Evolutionary conservation across 2,888 invertebrate genomes (phyloP), one percentile per base, ranked within the genome.

Genomic region (Drosophila hawaiiensis): DNA sequence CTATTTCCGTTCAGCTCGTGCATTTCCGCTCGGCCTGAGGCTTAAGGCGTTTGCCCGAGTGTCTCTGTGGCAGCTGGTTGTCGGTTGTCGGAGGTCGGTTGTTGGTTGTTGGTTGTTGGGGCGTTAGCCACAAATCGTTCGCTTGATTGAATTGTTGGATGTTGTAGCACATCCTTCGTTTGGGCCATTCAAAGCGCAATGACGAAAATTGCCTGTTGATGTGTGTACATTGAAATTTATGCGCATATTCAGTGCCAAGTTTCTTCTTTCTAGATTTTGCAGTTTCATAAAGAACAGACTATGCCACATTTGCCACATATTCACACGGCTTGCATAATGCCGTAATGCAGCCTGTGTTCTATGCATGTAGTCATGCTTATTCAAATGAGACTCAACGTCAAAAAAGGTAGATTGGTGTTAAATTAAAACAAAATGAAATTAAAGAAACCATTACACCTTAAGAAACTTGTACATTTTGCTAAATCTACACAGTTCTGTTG

Each of bases 121-220:
- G 78, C 68, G 72, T 80, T 78, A 72, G 73, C 82, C 89, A 71
- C 85, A 88, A 89, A 89, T 82, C 74, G 86, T 63, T 75, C 41
- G 76, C 72, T 82, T 84, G 84, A 89, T 84, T 86, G 86, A 89
- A 89, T 82, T 80, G 78, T 74, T 84, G 70, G 67, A 78, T 80
- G 68, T 64, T 60, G 66, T 61, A 55, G 59, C 59, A 62, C 49
- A 47, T 53, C 43, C 54, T 60, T 37, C 31, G 68, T 43, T 56
- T 53, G 35, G 54, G 39, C 56, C 49, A 54, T 50, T 74, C 67
- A 61, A 43, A 59, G 49, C 54, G 35, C 69, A 54, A 73, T 83
- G 66, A 65, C 63, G 77, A 55, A 77, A 82, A 86, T 80, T 70
- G 86, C 80, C 73, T 75, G 80, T 73, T 82, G 59, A 72, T 79